phyloP scores from a whole-genome alignment of 2,797 vertebrate genomes.

The Channa striata region DNA sequence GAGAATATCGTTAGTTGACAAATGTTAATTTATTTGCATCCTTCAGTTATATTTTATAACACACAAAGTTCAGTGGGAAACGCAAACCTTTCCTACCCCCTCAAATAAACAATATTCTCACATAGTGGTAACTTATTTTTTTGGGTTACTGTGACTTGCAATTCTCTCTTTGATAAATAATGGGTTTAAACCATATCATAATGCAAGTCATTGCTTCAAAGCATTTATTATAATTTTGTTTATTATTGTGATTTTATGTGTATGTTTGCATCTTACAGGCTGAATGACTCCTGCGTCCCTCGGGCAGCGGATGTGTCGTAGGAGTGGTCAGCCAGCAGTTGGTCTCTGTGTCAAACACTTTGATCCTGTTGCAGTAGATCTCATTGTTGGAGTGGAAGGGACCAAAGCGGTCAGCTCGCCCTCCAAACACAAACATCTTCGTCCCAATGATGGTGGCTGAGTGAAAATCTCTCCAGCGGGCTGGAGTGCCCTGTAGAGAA shows the following conservation, averaged over 20 bases:
- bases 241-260: background rate
- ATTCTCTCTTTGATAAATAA: background rate
- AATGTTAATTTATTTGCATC: background rate
- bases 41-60: background rate
- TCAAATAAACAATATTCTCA: background rate
- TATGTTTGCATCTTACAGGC: constrained; percentile 88
- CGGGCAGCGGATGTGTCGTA: constrained; percentile 87
- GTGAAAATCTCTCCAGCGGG: constrained; percentile 98
- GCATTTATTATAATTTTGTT: background rate
- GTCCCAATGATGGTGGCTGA: constrained; percentile 96
- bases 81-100: background rate
- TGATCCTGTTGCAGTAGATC: constrained; percentile 99
- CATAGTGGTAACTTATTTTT: background rate
- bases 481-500: constrained; percentile 89
- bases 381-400: constrained; percentile 99
- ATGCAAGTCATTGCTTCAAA: background rate
- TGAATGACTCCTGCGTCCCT: constrained; percentile 96
- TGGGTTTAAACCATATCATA: background rate
- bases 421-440: constrained; percentile 98
- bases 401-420: constrained; percentile 95
- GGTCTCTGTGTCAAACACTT: constrained; percentile 95
- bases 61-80: background rate
- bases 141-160: background rate
- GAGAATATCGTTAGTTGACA: background rate
- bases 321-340: constrained; percentile 94